These are phyloP conservation scores for Pogonocichla stellata DNA, from an alignment of 2,113 vertebrate genomes.

Conservation along the genomic window DNA sequence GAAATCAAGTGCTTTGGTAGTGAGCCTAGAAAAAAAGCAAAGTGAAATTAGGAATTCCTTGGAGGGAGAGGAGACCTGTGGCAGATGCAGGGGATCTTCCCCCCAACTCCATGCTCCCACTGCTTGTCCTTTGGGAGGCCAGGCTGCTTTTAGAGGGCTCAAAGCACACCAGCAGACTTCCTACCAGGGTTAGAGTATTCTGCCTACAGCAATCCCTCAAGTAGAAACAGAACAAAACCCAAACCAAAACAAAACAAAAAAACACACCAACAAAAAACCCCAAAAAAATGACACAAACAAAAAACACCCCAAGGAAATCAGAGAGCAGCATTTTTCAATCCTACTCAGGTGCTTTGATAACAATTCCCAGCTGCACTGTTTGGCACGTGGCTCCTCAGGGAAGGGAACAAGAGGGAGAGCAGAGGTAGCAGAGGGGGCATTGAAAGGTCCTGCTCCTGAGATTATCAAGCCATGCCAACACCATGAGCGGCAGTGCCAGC, in stretches of 20 bases:
- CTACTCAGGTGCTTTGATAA: neutral
- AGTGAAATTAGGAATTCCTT: neutral
- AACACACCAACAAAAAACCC: neutral
- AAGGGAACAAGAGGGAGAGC: neutral
- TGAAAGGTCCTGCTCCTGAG: neutral
- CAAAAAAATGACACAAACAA: neutral
- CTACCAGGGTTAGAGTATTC: neutral
- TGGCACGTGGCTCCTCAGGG: neutral
- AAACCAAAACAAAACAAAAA: neutral
- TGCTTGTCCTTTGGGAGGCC: neutral
- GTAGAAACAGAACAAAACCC: neutral
- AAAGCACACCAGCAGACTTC: neutral
- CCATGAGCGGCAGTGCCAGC: fast-evolving
- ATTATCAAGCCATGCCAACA: neutral
- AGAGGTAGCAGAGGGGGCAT: fast-evolving
- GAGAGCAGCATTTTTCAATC: neutral
- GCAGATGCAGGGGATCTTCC: neutral
- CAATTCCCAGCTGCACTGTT: neutral
- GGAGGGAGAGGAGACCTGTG: neutral
- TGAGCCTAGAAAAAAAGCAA: neutral
- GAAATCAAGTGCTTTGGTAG: neutral
- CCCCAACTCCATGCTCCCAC: fast-evolving
- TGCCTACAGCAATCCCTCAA: neutral
- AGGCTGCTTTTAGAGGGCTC: neutral
- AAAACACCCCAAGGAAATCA: fast-evolving